Conservation (phyloP, 1,140 invertebrate genomes). For the Tetranychus cinnabarinus region DNA sequence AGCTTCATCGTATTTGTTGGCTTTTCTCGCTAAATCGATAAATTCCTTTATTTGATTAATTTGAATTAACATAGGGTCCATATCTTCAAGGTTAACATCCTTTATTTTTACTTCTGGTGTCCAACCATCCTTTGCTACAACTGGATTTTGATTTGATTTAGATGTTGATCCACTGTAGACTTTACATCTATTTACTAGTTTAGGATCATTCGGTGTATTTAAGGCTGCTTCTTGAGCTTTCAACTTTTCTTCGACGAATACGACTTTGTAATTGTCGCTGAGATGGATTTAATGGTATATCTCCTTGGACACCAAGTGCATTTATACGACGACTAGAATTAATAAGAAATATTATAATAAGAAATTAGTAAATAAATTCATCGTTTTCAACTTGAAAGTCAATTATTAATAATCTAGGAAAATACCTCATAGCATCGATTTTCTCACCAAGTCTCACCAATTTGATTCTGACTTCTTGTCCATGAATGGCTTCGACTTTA, state of each 20-base stretch:
- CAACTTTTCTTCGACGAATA: conserved; percentile 24
- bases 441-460: conserved; percentile 63
- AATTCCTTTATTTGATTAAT: conserved; percentile 77
- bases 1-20: conserved; percentile 30
- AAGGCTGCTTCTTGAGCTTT: background rate
- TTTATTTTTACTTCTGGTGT: background rate
- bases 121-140: background rate
- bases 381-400: background rate
- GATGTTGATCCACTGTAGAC: too few species aligned
- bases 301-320: conserved; percentile 30
- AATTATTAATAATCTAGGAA: conserved; percentile 4
- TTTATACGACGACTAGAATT: conserved; percentile 34
- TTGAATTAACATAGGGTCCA: conserved; percentile 62
- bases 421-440: conserved; percentile 43
- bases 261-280: conserved; percentile 36
- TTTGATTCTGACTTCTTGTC: conserved; percentile 44
- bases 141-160: background rate
- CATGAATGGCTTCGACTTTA: conserved; percentile 42
- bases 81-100: background rate
- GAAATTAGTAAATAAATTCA: too few species aligned
- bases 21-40: conserved; percentile 62
- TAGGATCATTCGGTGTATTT: background rate
- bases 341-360: too few species aligned
- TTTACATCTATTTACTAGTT: background rate
- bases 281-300: conserved; percentile 22